phyloP scores from a whole-genome alignment of 2,113 vertebrate species.

The Rana temporaria region DNA sequence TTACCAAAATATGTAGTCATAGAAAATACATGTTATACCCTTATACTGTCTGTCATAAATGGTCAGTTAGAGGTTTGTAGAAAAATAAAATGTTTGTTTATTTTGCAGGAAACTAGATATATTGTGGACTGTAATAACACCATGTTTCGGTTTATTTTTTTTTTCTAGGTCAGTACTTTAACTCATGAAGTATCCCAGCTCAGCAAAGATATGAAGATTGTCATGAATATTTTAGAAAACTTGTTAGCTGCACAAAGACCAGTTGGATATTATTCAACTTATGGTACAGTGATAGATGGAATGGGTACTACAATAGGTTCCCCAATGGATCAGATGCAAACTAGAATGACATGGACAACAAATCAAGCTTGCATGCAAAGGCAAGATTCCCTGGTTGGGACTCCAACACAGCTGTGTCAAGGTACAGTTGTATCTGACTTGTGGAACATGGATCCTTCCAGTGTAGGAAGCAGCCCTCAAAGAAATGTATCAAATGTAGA shows the following conservation, averaged over 20 bases:
- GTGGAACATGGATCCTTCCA: conserved; percentile 69
- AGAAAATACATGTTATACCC: no score
- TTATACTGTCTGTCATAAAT: no score
- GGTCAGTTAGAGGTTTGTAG: no score
- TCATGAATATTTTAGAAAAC: conserved; percentile 77
- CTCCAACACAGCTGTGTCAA: conserved; percentile 70
- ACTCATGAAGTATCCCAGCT: conserved; percentile 81
- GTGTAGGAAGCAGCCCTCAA: conserved; percentile 70
- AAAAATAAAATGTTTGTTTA: background rate
- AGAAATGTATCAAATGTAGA: conserved; percentile 66
- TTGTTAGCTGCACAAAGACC: conserved; percentile 68
- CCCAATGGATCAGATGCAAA: conserved; percentile 68
- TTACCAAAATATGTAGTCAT: no score
- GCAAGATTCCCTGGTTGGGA: conserved; percentile 65
- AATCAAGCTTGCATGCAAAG: conserved; percentile 69
- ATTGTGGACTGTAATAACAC: background rate
- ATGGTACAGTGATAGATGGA: conserved; percentile 48
- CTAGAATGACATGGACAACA: conserved; percentile 66
- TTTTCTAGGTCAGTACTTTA: conserved; percentile 72
- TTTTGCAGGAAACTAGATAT: background rate
- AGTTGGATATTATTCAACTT: conserved; percentile 66
- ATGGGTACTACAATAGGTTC: conserved; percentile 63
- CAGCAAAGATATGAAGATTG: conserved; percentile 77
- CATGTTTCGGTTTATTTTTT: conserved; percentile 18
- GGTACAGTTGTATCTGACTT: conserved; percentile 65